Conservation (phyloP, 92 coral and sea anemone species). For the Heteractis magnifica region DNA sequence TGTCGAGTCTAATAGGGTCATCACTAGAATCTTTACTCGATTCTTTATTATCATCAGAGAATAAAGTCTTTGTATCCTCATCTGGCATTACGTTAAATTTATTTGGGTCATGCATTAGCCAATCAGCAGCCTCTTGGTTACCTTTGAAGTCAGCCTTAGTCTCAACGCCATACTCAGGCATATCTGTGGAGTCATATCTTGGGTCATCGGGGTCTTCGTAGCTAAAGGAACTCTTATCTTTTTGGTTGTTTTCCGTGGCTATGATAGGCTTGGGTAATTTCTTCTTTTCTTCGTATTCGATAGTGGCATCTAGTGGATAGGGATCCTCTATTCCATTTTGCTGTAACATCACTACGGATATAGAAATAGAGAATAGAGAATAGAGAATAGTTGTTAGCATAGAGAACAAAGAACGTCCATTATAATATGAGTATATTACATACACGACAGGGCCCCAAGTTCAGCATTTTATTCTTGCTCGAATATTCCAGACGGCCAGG, state of each 20-base stretch:
- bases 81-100: constrained; percentile 41
- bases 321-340: constrained; percentile 74
- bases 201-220: constrained; percentile 42
- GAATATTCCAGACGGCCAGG: no score
- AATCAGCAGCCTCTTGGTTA: constrained; percentile 84
- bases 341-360: constrained; percentile 56
- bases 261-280: constrained; percentile 54
- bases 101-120: constrained; percentile 78
- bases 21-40: constrained; percentile 11
- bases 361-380: neutral
- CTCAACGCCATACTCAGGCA: constrained; percentile 78
- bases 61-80: constrained; percentile 27
- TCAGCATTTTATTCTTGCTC: no score
- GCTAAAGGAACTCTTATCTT: constrained; percentile 26
- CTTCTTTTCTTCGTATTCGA: constrained; percentile 45
- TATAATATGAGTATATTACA: no score
- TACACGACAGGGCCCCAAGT: no score
- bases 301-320: constrained; percentile 62
- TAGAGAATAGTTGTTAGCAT: neutral
- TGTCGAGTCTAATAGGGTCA: constrained; percentile 26
- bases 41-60: constrained; percentile 15
- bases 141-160: constrained; percentile 74
- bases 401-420: no score
- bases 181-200: constrained; percentile 23
- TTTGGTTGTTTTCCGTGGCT: constrained; percentile 45